phyloP scores from a whole-genome alignment of 2,888 invertebrate genomes.

The Eumerus sabulonum region DNA sequence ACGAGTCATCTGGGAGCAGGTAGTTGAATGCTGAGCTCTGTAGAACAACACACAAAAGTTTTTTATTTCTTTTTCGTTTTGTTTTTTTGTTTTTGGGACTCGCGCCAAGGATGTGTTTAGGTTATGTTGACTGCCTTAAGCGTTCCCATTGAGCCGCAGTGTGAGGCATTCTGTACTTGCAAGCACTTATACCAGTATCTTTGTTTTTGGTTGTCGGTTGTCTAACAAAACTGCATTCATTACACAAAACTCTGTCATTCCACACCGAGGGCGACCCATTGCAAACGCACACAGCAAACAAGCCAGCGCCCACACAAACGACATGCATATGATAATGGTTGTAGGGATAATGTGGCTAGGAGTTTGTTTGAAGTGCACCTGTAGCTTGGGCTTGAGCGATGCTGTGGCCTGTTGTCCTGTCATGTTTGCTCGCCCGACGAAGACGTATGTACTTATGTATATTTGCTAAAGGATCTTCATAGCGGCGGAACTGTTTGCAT shows the following conservation, averaged over 20 bases:
- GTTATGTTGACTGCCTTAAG: slow-evolving; percentile 12
- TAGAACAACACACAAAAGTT: too few relatives aligned
- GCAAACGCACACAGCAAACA: background rate
- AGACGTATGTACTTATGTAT: slow-evolving; percentile 2
- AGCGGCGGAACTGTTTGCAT: slow-evolving; percentile 43
- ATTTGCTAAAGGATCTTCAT: slow-evolving; percentile 12
- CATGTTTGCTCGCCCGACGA: slow-evolving; percentile 26
- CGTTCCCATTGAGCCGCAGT: background rate
- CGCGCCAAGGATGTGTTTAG: slow-evolving; percentile 23
- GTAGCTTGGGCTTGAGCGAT: slow-evolving; percentile 39
- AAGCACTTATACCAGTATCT: background rate
- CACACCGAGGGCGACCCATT: too few relatives aligned
- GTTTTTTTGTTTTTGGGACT: slow-evolving; percentile 10
- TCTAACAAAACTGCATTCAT: slow-evolving; percentile 26
- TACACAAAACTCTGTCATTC: too few relatives aligned
- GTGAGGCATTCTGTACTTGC: background rate
- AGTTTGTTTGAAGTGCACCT: slow-evolving; percentile 47
- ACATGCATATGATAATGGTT: too few relatives aligned
- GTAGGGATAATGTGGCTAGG: slow-evolving; percentile 8
- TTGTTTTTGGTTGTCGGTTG: slow-evolving; percentile 18
- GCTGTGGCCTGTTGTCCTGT: slow-evolving; percentile 31
- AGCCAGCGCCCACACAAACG: too few relatives aligned
- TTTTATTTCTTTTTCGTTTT: background rate
- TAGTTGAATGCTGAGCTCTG: background rate
- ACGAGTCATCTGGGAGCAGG: slow-evolving; percentile 5